These are phyloP conservation scores for Strongylocentrotus purpuratus DNA, from an alignment of 35 echinoderm and acorn worm genomes.

Conservation along the genomic window DNA sequence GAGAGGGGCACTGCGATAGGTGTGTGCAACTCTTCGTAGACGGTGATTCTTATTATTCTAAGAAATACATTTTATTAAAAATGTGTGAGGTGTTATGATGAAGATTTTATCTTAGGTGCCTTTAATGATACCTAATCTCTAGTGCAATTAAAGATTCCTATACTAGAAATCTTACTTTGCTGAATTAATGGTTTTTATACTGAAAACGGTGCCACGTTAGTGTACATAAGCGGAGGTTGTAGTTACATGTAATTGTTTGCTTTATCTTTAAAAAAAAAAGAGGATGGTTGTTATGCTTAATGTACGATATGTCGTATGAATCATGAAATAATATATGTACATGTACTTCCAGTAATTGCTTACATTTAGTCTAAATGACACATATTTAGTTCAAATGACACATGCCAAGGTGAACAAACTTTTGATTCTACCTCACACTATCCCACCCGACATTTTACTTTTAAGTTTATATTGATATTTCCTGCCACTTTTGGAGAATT, in stretches of 20 bases:
- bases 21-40: background rate
- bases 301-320: background rate
- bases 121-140: background rate
- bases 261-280: background rate
- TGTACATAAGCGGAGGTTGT: background rate
- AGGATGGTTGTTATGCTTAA: background rate
- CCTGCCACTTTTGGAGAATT: too few relatives aligned
- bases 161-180: background rate
- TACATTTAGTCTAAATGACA: background rate
- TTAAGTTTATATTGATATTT: background rate
- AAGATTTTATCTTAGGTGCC: background rate
- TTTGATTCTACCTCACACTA: background rate
- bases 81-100: background rate
- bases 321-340: background rate
- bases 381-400: too few relatives aligned
- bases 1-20: too few relatives aligned
- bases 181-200: background rate
- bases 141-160: background rate
- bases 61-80: slow-evolving; percentile 3
- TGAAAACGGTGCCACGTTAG: background rate
- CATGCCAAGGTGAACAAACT: background rate
- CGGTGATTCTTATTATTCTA: background rate
- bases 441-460: background rate
- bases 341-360: background rate
- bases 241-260: background rate